Base-by-base conservation (phyloP, 2,113 vertebrate genomes). In the Melierax canorus region DNA sequence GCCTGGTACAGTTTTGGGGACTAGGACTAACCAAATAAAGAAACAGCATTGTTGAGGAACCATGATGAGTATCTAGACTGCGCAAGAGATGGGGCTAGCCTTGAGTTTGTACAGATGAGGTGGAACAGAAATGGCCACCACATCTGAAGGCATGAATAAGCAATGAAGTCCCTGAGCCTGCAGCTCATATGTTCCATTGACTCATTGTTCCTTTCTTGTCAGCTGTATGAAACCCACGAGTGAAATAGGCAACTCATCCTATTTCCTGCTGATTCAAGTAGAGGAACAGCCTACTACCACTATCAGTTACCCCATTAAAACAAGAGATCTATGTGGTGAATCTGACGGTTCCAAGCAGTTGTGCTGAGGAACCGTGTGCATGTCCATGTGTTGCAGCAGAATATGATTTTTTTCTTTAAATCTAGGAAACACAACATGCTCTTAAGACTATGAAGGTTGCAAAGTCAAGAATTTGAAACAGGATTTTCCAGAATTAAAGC, bases 301-400 rank as follows among this genome's bases (percentile, higher is more conserved):
- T 55, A 7, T n/a, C 29, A 62, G 53, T 69, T 36, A 41, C 59
- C 64, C 55, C 71, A 66, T 67, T 71, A 56, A 76, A 90, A 32
- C 15, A 38, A 51, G 43, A 62, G 29, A 39, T 55, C 69, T 63
- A 4, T 24, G 21, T 62, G 62, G 27, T 95, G 58, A n/a, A 56
- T 88, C 73, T 82, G 64, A 36, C 66, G 76, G 62, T 66, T 95
- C 60, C 53, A 79, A 19, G 46, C 36, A 90, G 74, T 56, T 6
- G 0, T 78, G 85, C 62, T 83, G 88, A 86, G 56, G 41, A 93
- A n/a, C 30, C 51, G 18, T 16, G 86, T 69, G 55, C 9, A 13
- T 93, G 80, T 84, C 72, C 68, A 34, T 92, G 75, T 89, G 88
- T 39, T 94, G 12, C 6, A 88, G 41, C 46, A 78, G 56, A 88